Evolutionary conservation across 2,888 invertebrate species (phyloP).

Genomic region (Apamea monoglypha): DNA sequence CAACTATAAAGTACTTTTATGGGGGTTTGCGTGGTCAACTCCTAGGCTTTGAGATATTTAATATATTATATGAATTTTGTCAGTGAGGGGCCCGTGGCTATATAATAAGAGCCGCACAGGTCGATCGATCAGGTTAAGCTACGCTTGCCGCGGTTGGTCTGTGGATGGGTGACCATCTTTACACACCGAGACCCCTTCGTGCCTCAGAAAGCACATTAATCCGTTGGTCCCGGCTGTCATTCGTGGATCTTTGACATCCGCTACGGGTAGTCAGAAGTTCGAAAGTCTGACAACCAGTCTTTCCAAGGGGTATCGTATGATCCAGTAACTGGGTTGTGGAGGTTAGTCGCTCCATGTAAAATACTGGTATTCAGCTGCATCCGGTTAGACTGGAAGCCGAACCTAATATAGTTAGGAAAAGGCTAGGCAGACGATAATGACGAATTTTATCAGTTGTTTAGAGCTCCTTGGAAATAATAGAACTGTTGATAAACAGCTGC

Average conservation of each 20-base stretch:
- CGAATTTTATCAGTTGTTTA: neutral
- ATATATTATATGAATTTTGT: neutral
- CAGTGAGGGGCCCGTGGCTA: neutral
- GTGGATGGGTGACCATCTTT: neutral
- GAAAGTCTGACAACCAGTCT: neutral
- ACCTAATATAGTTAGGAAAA: neutral
- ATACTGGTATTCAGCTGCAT: neutral
- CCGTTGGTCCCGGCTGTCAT: neutral
- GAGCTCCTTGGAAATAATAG: neutral
- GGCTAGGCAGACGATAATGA: neutral
- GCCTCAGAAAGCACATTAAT: neutral
- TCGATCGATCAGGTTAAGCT: neutral
- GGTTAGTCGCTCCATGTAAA: neutral
- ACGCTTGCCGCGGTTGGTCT: neutral
- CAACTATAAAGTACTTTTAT: slow-evolving; percentile 44
- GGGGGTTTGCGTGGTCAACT: slow-evolving; percentile 17
- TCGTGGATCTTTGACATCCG: neutral
- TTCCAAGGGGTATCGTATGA: neutral
- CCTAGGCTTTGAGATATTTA: slow-evolving; percentile 11
- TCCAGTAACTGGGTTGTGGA: neutral
- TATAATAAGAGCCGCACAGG: neutral
- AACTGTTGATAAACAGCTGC: no score
- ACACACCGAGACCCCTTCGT: neutral
- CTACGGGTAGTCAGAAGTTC: neutral
- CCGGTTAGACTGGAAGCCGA: neutral